Evolutionary conservation across 1,140 invertebrate genomes (phyloP).

Genomic region (Tetraneura akinire): DNA sequence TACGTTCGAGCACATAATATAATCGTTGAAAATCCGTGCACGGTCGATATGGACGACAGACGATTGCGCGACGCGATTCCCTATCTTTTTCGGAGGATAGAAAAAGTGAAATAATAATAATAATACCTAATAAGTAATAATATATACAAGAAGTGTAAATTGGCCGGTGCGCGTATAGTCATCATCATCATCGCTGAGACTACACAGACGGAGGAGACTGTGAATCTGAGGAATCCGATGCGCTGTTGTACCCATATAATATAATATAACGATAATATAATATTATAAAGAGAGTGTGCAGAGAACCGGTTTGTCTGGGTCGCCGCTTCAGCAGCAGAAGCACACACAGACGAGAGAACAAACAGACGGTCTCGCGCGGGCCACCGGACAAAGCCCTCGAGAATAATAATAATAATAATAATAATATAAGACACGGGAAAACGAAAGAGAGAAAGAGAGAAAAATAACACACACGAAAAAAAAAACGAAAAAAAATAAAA

Average conservation of each 20-base stretch:
- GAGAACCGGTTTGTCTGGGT: constrained; percentile 42
- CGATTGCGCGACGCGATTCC: constrained; percentile 16
- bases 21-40: too few relatives aligned
- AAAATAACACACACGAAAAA: too few relatives aligned
- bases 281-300: constrained; percentile 11
- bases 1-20: too few relatives aligned
- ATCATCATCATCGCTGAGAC: neutral
- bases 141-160: constrained; percentile 22
- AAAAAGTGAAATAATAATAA: constrained; percentile 10
- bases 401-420: constrained; percentile 23
- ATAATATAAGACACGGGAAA: constrained; percentile 19
- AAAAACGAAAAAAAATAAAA: neutral
- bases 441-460: neutral
- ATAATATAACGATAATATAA: neutral
- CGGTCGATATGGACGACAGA: neutral
- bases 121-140: too few relatives aligned
- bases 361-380: constrained; percentile 19
- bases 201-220: constrained; percentile 1
- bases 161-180: neutral
- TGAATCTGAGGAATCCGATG: constrained; percentile 33
- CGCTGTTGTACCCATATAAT: neutral
- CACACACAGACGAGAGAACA: constrained; percentile 35
- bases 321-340: constrained; percentile 26
- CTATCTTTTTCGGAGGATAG: constrained; percentile 21
- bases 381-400: constrained; percentile 46